Evolutionary conservation across 1,140 invertebrate genomes (phyloP).

Genomic region (Cardiocondyla obscurior): DNA sequence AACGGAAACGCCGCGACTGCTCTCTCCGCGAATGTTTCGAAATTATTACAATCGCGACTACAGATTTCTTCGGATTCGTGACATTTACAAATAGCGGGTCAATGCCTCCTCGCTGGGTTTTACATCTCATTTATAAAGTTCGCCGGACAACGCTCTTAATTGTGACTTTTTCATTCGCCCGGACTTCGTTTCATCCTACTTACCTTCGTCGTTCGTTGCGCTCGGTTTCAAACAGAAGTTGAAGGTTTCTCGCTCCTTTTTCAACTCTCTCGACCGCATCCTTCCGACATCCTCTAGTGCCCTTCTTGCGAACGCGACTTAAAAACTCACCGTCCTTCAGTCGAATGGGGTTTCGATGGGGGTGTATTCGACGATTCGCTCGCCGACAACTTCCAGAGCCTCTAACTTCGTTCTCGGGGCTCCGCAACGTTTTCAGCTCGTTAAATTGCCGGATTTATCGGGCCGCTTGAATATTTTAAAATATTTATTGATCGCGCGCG

Average conservation of each 20-base stretch:
- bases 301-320: conserved; percentile 72
- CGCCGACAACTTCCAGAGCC: conserved; percentile 65
- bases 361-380: conserved; percentile 71
- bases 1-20: conserved; percentile 1
- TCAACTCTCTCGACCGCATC: conserved; percentile 67
- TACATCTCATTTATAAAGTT: conserved; percentile 48
- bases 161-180: conserved; percentile 63
- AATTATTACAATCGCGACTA: conserved; percentile 10
- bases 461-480: conserved; percentile 61
- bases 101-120: conserved; percentile 14
- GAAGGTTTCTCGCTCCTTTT: conserved; percentile 61
- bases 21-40: conserved; percentile 1
- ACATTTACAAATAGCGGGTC: conserved; percentile 44
- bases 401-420: conserved; percentile 67
- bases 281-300: conserved; percentile 66
- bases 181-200: conserved; percentile 69
- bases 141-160: conserved; percentile 34
- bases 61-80: conserved; percentile 31
- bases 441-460: conserved; percentile 69
- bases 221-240: conserved; percentile 53
- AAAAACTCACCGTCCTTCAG: conserved; percentile 71
- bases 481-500: conserved; percentile 6
- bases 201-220: conserved; percentile 61
- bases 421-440: conserved; percentile 62
- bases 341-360: conserved; percentile 71